Evolutionary conservation across 2,888 invertebrate species (phyloP).

Genomic region (Antheraea yamamai): DNA sequence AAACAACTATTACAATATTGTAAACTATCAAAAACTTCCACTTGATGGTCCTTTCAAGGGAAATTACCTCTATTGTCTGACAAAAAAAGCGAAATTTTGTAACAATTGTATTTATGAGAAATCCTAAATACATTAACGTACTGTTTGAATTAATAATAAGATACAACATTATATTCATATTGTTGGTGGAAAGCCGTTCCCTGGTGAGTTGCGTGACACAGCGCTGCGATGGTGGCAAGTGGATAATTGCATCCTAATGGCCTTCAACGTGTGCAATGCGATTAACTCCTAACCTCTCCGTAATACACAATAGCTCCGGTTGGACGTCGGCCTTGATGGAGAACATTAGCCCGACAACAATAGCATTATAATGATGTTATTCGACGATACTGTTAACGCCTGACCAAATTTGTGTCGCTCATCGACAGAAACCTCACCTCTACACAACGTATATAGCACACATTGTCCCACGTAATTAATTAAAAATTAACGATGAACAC

Average conservation of each 20-base stretch:
- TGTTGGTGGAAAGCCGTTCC: conserved; percentile 31
- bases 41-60: background rate
- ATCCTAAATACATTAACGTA: background rate
- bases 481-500: background rate
- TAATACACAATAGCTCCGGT: conserved; percentile 36
- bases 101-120: background rate
- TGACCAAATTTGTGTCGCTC: conserved; percentile 14
- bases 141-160: background rate
- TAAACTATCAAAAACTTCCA: background rate
- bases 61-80: background rate
- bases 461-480: background rate
- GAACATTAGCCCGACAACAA: conserved; percentile 25
- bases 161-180: background rate
- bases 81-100: background rate
- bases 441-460: background rate
- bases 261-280: conserved; percentile 38
- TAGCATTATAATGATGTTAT: conserved; percentile 31
- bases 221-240: conserved; percentile 35
- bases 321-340: conserved; percentile 27
- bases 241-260: conserved; percentile 44
- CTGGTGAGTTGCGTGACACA: conserved; percentile 33
- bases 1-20: background rate
- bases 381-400: conserved; percentile 20
- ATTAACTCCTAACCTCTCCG: conserved; percentile 44
- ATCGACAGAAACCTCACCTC: background rate